phyloP scores from a whole-genome alignment of 2,888 invertebrate species.

The Drosophila mulleri region DNA sequence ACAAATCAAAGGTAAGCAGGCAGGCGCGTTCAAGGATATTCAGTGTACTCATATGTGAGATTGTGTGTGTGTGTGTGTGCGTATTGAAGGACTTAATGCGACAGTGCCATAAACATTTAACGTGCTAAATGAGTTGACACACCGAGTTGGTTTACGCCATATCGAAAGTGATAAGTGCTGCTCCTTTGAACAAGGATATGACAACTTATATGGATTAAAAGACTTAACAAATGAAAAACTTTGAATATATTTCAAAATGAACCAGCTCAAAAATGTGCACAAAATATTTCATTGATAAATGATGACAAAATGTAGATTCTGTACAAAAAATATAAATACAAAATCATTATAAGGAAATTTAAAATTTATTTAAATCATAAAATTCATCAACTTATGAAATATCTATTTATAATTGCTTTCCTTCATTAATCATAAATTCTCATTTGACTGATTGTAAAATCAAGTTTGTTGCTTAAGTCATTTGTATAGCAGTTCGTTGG shows the following conservation, averaged over 20 bases:
- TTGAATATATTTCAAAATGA: background rate
- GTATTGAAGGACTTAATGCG: constrained; percentile 55
- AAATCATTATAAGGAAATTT: background rate
- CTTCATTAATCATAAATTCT: constrained; percentile 1
- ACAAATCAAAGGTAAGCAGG: constrained; percentile 60
- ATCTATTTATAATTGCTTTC: background rate
- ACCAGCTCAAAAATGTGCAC: background rate
- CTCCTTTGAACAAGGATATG: constrained; percentile 57
- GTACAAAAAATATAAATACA: background rate
- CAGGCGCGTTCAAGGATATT: constrained; percentile 68
- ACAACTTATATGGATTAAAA: constrained; percentile 28
- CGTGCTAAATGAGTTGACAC: constrained; percentile 23
- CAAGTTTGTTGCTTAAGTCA: constrained; percentile 34
- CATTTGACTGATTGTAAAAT: constrained; percentile 13
- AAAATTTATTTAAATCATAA: background rate
- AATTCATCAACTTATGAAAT: background rate
- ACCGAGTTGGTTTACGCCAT: constrained; percentile 6
- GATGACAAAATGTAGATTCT: no score
- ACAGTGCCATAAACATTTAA: constrained; percentile 29
- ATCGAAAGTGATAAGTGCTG: constrained; percentile 55
- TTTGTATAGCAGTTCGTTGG: constrained; percentile 28
- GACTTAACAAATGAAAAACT: background rate
- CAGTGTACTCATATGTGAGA: constrained; percentile 32
- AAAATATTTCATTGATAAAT: background rate
- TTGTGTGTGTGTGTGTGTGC: constrained; percentile 3